These are phyloP conservation scores for Drosophila ogumai DNA, from an alignment of 1,140 invertebrate species.

Conservation along the genomic window DNA sequence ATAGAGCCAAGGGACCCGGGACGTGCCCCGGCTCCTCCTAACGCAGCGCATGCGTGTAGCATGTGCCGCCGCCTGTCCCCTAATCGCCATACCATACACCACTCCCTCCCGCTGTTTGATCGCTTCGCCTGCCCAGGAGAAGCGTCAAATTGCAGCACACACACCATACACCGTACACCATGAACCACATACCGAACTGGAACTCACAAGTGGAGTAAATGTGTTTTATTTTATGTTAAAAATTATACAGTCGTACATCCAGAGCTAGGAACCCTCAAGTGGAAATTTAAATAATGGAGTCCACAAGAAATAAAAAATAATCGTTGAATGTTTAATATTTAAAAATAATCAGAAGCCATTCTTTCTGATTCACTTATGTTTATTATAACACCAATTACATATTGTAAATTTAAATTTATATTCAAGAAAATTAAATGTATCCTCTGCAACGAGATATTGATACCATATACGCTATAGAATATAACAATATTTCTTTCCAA, in stretches of 20 bases:
- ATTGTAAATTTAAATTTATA: too few species aligned
- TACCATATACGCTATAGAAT: too few species aligned
- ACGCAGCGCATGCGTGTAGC: slow-evolving; percentile 79
- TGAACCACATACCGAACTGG: slow-evolving; percentile 4
- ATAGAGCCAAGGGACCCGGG: slow-evolving; percentile 64
- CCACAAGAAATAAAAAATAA: neutral
- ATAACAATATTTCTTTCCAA: too few species aligned
- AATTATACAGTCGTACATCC: slow-evolving; percentile 17
- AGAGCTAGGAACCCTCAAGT: slow-evolving; percentile 3
- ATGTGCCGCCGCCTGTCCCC: slow-evolving; percentile 68
- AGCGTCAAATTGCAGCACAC: slow-evolving; percentile 73
- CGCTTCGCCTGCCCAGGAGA: slow-evolving; percentile 28
- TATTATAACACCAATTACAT: too few species aligned
- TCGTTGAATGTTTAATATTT: neutral
- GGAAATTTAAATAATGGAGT: slow-evolving; percentile 1
- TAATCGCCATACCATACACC: slow-evolving; percentile 12
- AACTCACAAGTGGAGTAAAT: slow-evolving; percentile 45
- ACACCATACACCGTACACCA: slow-evolving; percentile 10
- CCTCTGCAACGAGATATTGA: too few species aligned
- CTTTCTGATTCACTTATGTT: too few species aligned
- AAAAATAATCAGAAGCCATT: neutral
- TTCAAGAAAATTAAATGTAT: too few species aligned
- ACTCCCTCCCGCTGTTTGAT: slow-evolving; percentile 56
- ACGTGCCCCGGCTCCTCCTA: slow-evolving; percentile 52
- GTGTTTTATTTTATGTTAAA: slow-evolving; percentile 39